Evolutionary conservation across 2,797 vertebrate genomes (phyloP).

Genomic region (Sebastes hubbsi): DNA sequence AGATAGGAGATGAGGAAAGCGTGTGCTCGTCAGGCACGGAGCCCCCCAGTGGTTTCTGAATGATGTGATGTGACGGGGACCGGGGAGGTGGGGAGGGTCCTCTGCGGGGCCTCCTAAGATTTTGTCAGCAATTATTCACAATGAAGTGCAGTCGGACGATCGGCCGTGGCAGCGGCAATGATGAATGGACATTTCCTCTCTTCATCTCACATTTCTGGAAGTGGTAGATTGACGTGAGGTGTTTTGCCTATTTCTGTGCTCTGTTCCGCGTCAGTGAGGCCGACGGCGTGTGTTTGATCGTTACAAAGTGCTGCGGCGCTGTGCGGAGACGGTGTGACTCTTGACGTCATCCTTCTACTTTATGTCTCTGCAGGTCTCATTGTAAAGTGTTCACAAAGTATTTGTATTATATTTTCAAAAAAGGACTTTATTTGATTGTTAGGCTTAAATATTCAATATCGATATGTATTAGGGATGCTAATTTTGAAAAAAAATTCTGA

Average conservation of each 20-base stretch:
- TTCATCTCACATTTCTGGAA: conserved; percentile 29
- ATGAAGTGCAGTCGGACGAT: conserved; percentile 40
- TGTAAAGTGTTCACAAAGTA: background rate
- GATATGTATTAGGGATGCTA: too few relatives aligned
- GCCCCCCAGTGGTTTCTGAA: conserved; percentile 53
- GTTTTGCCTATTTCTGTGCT: conserved; percentile 29
- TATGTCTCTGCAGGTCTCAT: background rate
- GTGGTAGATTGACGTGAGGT: conserved; percentile 7
- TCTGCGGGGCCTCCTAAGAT: conserved; percentile 34
- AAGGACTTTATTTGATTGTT: background rate
- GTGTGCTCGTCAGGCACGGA: conserved; percentile 25
- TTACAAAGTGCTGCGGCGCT: background rate
- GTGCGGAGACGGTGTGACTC: background rate
- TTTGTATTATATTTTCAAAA: background rate
- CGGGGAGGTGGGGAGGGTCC: background rate
- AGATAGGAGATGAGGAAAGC: conserved; percentile 53
- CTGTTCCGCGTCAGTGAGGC: background rate
- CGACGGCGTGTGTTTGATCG: background rate
- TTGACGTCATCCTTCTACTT: background rate
- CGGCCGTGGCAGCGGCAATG: conserved; percentile 24
- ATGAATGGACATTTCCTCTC: conserved; percentile 43
- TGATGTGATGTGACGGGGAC: conserved; percentile 57
- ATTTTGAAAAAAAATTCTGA: too few relatives aligned
- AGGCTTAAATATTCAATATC: background rate
- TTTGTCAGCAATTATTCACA: conserved; percentile 71